A percentile compares a stretch with the other conserved stretches of the same genome.
phyloP scores from a whole-genome alignment of 2,113 vertebrate genomes.

The Sarotherodon lohbergeri region DNA sequence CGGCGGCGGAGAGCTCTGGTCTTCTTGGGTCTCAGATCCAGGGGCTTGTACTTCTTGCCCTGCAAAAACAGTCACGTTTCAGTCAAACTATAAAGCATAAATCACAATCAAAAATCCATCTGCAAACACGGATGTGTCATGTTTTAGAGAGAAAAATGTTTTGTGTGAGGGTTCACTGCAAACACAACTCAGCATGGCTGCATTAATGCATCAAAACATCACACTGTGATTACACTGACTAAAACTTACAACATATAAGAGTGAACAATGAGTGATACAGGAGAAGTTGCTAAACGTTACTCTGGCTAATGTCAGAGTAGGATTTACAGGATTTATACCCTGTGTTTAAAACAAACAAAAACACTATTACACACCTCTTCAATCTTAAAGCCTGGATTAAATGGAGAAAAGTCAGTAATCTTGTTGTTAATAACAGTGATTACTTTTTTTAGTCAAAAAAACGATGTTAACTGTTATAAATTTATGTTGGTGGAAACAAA shows the following conservation, averaged over 20 bases:
- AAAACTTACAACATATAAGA: not conserved
- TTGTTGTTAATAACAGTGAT: not conserved
- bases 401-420: not conserved
- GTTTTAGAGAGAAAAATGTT: not conserved
- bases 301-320: not conserved
- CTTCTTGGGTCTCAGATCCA: slow-evolving; percentile 97
- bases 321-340: not conserved
- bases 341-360: not conserved
- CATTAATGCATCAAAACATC: not conserved
- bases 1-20: slow-evolving; percentile 90
- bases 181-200: not conserved
- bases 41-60: slow-evolving; percentile 98
- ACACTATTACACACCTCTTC: not conserved
- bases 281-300: not conserved
- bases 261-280: not conserved
- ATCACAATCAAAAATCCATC: not conserved
- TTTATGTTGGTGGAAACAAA: not conserved
- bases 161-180: not conserved
- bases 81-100: not conserved
- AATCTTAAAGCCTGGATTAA: not conserved
- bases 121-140: not conserved
- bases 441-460: not conserved
- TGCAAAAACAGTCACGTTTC: slow-evolving; percentile 11
- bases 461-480: rapidly evolving
- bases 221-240: not conserved